Evolutionary conservation across 1,140 invertebrate genomes (phyloP), one percentile per base, ranked within the genome.

Genomic region (Heliconius melpomene): DNA sequence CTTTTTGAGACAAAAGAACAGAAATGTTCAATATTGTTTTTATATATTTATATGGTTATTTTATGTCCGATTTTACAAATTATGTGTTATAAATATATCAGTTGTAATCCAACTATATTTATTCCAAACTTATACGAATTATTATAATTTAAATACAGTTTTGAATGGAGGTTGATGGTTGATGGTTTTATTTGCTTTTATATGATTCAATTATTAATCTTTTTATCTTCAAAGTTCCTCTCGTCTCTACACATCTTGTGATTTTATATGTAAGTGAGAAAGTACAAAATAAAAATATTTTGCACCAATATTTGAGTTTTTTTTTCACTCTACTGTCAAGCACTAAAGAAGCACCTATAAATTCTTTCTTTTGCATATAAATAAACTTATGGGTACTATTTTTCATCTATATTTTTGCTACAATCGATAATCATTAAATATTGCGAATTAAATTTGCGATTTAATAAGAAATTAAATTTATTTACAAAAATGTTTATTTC

Each of bases 271-370:
- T 88, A 90, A 90, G 86, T 85, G 81, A 80, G 82, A 74, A 86
- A 90, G 88, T 90, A 90, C 87, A 90, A 90, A 89, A 88, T 87
- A 86, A 87, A 78, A 87, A 84, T 87, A 89, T 91, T 90, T 91
- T 91, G 85, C 83, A 91, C 86, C 76, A 83, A 74, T 66, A 71
- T 13, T 72, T 40, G 70, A 78, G 11, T 79, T 78, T 79, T 79
- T 29, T 32, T 38, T 52, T 78, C 46, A 73, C n/a, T n/a, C 52
- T 57, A 82, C 18, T 71, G 52, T 72, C 46, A 76, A 50, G 54
- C 52, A 66, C 20, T 72, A 79, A 66, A 71, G 71, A 79, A 79
- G 77, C 77, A 79, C 74, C 71, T 76, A 82, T 70, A 8, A 9
- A 36, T n/a, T 74, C 23, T 20, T 71, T 52, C 70, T 76, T 72